Percentiles rank a stretch among this genome's conserved stretches.
Evolutionary conservation across 2,797 vertebrate genomes (phyloP).

Genomic region (Ceryle rudis): DNA sequence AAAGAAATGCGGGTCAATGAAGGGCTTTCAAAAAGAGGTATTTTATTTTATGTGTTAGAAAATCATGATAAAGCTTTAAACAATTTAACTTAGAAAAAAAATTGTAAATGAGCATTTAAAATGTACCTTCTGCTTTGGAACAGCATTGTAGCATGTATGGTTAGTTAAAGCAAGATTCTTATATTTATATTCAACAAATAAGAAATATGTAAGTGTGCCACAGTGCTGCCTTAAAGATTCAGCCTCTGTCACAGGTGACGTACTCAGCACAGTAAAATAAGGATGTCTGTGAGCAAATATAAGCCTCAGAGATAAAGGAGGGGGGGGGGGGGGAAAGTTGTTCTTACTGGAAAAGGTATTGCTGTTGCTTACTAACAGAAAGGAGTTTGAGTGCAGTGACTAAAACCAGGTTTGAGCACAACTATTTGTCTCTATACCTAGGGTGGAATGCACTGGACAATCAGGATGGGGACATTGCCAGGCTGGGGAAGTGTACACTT

Average conservation of each 20-base stretch:
- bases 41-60: neutral
- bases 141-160: neutral
- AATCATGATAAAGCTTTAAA: neutral
- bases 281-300: neutral
- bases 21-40: slow-evolving; percentile 39
- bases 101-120: neutral
- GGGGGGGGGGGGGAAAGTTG: too few relatives aligned
- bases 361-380: neutral
- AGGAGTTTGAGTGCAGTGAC: neutral
- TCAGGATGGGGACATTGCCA: neutral
- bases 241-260: neutral
- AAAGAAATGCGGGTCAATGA: neutral
- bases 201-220: neutral
- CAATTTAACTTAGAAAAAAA: neutral
- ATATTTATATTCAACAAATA: neutral
- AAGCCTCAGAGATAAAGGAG: neutral
- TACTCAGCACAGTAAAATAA: neutral
- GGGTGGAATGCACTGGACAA: neutral
- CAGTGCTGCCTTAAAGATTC: neutral
- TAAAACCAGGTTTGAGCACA: neutral
- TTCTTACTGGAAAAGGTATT: neutral
- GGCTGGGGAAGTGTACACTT: neutral
- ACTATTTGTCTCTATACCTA: neutral
- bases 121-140: neutral
- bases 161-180: neutral